Evolutionary conservation across 2,888 invertebrate genomes (phyloP), one percentile per base, ranked within the genome.

Genomic region (Branchinecta sandiegonensis): DNA sequence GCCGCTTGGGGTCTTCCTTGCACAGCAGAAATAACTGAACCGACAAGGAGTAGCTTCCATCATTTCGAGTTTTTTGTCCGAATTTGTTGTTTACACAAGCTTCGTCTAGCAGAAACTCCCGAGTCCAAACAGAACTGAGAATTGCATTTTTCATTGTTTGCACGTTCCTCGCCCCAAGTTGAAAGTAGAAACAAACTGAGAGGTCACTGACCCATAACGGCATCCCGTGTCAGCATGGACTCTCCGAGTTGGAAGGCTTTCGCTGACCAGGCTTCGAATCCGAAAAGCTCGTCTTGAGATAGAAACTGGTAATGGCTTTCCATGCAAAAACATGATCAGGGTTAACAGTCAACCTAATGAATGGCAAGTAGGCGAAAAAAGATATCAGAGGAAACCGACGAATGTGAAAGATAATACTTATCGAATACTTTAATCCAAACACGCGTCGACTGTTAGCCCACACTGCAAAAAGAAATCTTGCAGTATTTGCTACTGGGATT

Each of bases 121-220:
- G 17, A 56, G 56, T 56, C 56, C 56, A 56, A 56, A 56, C 56
- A 56, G 56, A 56, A 56, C 56, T 56, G 56, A 56, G 56, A 56
- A 56, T 56, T 56, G 56, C 56, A 56, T 56, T 56, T 56, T 56
- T 56, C 56, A 56, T 56, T 56, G 56, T 56, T 56, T 56, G 56
- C 56, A 56, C 56, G 56, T 56, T 56, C 56, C 14, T 8, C n/a
- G 17, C 14, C 17, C 56, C 56, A 17, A 17, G 37, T 37, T 37
- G 56, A 56, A 56, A 56, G 56, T 9, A 56, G 56, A 56, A 56
- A 56, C 56, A 56, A 56, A 56, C 56, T 56, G 56, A 56, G 17
- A 56, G 56, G 56, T 56, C 56, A 56, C 17, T 56, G 14, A 17
- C 17, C 56, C 56, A 17, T 56, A 10, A 17, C 56, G 56, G 17